phyloP scores from a whole-genome alignment of 2,113 vertebrate species.

The Lamprologus lemairii region DNA sequence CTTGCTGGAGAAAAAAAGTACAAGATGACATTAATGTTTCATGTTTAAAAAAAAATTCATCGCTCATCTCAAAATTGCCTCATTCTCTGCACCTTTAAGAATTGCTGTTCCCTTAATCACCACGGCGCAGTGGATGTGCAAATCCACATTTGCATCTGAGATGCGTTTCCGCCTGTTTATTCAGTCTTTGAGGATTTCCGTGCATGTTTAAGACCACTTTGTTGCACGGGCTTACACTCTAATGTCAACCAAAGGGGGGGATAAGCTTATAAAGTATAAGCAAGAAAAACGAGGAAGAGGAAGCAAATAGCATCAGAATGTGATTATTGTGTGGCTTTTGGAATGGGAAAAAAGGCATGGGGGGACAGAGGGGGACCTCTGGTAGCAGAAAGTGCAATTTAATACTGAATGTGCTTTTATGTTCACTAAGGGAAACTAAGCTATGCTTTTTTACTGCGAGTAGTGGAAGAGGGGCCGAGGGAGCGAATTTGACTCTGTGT shows the following conservation, averaged over 20 bases:
- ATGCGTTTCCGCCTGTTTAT: conserved; percentile 49
- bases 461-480: not conserved
- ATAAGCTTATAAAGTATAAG: conserved; percentile 50
- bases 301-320: conserved; percentile 45
- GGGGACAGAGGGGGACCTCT: conserved; percentile 32
- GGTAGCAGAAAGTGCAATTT: conserved; percentile 22
- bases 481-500: not conserved
- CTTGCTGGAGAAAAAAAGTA: not conserved
- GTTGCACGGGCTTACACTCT: conserved; percentile 47
- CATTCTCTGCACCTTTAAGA: conserved; percentile 29
- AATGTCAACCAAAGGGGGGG: conserved; percentile 31
- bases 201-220: conserved; percentile 53
- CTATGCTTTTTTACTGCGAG: conserved; percentile 31
- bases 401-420: conserved; percentile 32
- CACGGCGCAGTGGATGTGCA: not conserved
- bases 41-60: conserved; percentile 13
- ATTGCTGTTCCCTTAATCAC: conserved; percentile 45
- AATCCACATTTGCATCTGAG: conserved; percentile 63
- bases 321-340: conserved; percentile 45
- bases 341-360: not conserved
- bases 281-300: not conserved
- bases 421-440: conserved; percentile 35
- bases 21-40: conserved; percentile 53
- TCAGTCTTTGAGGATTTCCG: conserved; percentile 50
- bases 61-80: conserved; percentile 52